Evolutionary conservation across 2,888 invertebrate species (phyloP).

Genomic region (Apamea epomidion): DNA sequence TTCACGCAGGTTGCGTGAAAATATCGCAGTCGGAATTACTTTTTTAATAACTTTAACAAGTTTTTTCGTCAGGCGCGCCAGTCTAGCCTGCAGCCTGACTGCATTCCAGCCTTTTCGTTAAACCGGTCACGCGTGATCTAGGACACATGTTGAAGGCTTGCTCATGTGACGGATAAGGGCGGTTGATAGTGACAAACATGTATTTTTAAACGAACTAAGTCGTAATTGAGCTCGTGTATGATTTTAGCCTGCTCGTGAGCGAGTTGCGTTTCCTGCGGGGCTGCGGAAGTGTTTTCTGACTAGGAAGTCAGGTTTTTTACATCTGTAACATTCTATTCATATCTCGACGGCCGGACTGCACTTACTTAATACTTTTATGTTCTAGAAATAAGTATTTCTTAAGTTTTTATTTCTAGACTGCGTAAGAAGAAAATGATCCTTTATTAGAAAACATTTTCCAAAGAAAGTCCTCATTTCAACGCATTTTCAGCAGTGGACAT

Average conservation of each 20-base stretch:
- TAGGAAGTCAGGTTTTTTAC: conserved; percentile 1
- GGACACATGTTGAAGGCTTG: conserved; percentile 76
- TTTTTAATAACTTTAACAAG: conserved; percentile 31
- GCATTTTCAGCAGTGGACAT: background rate
- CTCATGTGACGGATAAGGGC: conserved; percentile 64
- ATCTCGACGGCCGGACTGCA: background rate
- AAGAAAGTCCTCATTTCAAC: background rate
- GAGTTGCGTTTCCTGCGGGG: background rate
- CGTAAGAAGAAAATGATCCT: background rate
- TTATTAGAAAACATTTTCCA: background rate
- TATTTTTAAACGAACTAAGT: conserved; percentile 22
- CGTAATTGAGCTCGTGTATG: background rate
- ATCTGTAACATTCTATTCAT: background rate
- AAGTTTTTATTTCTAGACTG: background rate
- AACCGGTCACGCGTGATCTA: conserved; percentile 74
- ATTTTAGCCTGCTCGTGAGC: background rate
- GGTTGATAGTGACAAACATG: conserved; percentile 1
- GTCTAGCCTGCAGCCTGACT: conserved; percentile 47
- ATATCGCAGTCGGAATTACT: conserved; percentile 7
- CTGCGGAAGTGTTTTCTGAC: conserved; percentile 9
- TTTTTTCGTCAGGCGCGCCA: conserved; percentile 64
- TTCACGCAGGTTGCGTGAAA: no score
- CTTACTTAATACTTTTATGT: background rate
- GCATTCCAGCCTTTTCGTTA: conserved; percentile 73
- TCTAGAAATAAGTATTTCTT: background rate